Conservation (phyloP, 64 coral and sea anemone species). For the Montipora capricornis region DNA sequence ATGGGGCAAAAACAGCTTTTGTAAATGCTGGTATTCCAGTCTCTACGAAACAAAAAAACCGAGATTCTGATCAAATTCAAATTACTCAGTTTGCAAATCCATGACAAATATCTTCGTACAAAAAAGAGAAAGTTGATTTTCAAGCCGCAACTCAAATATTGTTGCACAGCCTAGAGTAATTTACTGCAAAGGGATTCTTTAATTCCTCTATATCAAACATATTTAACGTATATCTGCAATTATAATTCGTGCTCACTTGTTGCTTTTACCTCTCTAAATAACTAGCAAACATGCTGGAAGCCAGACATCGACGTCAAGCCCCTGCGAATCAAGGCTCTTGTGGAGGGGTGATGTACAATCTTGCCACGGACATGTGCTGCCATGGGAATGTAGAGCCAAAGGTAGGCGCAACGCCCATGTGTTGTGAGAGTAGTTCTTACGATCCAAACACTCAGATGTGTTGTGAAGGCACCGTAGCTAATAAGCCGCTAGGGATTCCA, state of each 20-base stretch:
- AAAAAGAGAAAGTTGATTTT: too few species aligned
- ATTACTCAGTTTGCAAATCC: too few species aligned
- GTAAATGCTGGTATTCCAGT: too few species aligned
- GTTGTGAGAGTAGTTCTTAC: background rate
- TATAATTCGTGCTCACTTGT: background rate
- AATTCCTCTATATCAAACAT: too few species aligned
- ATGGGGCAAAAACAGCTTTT: too few species aligned
- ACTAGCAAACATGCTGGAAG: background rate
- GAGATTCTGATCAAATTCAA: too few species aligned
- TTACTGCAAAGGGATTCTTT: too few species aligned
- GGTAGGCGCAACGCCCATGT: background rate
- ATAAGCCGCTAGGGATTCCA: background rate
- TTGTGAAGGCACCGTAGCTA: background rate
- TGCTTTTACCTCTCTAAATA: background rate
- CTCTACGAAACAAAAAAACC: too few species aligned
- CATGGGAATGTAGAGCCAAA: background rate
- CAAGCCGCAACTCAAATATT: too few species aligned
- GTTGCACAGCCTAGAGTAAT: too few species aligned
- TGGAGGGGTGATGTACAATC: background rate
- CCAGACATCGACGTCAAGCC: background rate
- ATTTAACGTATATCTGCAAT: too few species aligned
- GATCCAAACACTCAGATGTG: slow-evolving; percentile 4
- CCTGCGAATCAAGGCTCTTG: background rate
- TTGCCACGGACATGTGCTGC: background rate
- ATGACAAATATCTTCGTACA: too few species aligned